Percentiles rank a stretch among this genome's conserved stretches.
These are phyloP conservation scores for Microtus montanus DNA, from an alignment of 2,113 vertebrate species.

Conservation along the genomic window DNA sequence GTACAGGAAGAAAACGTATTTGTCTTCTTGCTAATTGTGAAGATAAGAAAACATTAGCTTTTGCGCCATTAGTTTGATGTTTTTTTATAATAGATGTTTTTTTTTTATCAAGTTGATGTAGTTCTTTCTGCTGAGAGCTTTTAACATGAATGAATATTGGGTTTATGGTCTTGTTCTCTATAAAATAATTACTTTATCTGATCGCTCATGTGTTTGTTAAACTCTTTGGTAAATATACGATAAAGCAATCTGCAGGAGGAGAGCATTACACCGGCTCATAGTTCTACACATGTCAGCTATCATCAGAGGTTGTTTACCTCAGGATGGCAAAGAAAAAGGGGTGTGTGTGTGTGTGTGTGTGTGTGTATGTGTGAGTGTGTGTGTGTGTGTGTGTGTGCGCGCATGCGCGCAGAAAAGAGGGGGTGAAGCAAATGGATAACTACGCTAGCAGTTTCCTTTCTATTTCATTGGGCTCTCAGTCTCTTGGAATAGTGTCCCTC, in stretches of 20 bases:
- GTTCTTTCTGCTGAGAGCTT: background rate
- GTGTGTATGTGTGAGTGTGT: background rate
- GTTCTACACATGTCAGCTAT: background rate
- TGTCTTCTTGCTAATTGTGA: background rate
- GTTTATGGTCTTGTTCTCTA: background rate
- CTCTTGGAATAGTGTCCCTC: background rate
- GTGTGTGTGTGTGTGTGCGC: background rate
- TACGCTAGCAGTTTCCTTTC: background rate
- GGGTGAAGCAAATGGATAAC: background rate
- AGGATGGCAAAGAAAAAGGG: background rate
- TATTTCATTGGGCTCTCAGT: background rate
- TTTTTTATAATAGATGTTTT: background rate
- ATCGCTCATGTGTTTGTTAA: conserved; percentile 16
- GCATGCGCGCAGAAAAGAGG: background rate
- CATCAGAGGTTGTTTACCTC: background rate
- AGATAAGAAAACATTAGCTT: background rate
- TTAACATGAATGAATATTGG: background rate
- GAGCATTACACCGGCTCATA: background rate
- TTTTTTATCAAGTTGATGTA: background rate
- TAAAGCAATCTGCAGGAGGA: background rate
- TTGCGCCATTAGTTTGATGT: background rate
- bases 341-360: background rate
- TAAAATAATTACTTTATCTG: conserved; percentile 5
- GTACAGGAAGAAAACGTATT: background rate
- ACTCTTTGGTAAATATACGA: background rate